Base-by-base conservation (phyloP, 2,888 invertebrate genomes). In the Ochropacha duplaris region DNA sequence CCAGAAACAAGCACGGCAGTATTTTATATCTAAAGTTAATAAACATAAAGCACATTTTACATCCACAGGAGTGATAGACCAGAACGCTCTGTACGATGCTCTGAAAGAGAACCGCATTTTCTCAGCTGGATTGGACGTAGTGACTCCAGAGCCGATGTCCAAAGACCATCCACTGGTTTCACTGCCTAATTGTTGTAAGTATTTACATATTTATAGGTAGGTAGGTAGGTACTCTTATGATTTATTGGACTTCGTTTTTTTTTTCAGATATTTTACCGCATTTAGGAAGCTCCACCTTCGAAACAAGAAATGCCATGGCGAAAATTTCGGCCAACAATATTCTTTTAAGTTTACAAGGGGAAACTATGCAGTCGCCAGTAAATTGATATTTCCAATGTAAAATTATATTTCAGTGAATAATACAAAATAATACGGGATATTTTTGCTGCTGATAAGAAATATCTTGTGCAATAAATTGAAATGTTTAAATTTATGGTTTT, bases 71-170 rank as follows among this genome's bases (percentile, higher is more conserved):
- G 84, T 96, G 14, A 93, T 97, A 2, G 95, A 98, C 67, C 98
- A 98, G 68, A 94, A 96, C 1, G 97, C 96, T 56, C 86, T 99
- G 28, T 94, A 96, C 50, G 90, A 93, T 54, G 98, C 98, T 0
- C 87, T 99, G 26, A 94, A 95, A 66, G 91, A 93, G 12, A 94
- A 95, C 0, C 92, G 93, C 60, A 98, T 99, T 64, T 96, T 95
- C 72, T 96, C 96, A 0, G 98, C 98, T 0, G 99, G 98, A 0
- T 90, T 99, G 2, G 99, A 99, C 83, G 99, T 99, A 2, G 96
- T 96, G 70, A 95, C 95, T 1, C 98, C 98, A 0, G 99, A 99
- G 84, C 99, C 99, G 0, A 73, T 99, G 49, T 95, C 97, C 0
- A 81, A 94, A 2, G 94, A 96, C 77, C 95, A 97, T 79, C 96